A percentile compares a stretch with the other conserved stretches of the same genome.
Conservation (phyloP, 2,797 vertebrate species). For the Paratrypauchen microcephalus region DNA sequence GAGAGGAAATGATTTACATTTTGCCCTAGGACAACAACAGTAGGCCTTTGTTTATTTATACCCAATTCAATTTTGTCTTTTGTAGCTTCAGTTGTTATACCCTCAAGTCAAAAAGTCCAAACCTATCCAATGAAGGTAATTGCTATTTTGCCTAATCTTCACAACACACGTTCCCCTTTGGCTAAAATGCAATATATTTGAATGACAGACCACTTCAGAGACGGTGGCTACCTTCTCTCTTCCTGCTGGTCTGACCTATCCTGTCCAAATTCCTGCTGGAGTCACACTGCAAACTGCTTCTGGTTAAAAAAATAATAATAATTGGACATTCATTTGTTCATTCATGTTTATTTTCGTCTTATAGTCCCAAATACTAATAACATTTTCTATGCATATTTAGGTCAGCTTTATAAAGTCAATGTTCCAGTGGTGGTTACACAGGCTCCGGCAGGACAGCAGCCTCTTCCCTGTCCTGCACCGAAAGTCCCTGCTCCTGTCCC, state of each 20-base stretch:
- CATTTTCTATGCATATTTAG: conserved; percentile 60
- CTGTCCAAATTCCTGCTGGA: conserved; percentile 90
- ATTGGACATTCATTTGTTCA: neutral
- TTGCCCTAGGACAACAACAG: neutral
- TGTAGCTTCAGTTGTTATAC: conserved; percentile 80
- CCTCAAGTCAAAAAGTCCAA: conserved; percentile 76
- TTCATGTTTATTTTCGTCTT: neutral
- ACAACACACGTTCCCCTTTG: neutral
- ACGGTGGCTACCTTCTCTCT: conserved; percentile 80
- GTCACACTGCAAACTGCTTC: conserved; percentile 90
- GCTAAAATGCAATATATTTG: neutral
- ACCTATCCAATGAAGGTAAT: conserved; percentile 79
- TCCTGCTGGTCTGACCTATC: conserved; percentile 83
- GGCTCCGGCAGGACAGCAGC: conserved; percentile 72
- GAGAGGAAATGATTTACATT: neutral
- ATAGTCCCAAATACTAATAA: neutral
- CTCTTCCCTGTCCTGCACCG: conserved; percentile 69
- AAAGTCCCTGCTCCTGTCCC: conserved; percentile 59
- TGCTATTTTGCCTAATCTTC: conserved; percentile 25
- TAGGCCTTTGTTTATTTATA: too few relatives aligned
- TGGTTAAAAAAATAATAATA: conserved; percentile 76
- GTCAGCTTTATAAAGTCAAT: conserved; percentile 93
- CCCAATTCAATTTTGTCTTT: neutral
- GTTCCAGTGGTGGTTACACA: conserved; percentile 91
- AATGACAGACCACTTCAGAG: conserved; percentile 76